phyloP scores from a whole-genome alignment of 2,113 vertebrate species.

The Tylochromis polylepis region DNA sequence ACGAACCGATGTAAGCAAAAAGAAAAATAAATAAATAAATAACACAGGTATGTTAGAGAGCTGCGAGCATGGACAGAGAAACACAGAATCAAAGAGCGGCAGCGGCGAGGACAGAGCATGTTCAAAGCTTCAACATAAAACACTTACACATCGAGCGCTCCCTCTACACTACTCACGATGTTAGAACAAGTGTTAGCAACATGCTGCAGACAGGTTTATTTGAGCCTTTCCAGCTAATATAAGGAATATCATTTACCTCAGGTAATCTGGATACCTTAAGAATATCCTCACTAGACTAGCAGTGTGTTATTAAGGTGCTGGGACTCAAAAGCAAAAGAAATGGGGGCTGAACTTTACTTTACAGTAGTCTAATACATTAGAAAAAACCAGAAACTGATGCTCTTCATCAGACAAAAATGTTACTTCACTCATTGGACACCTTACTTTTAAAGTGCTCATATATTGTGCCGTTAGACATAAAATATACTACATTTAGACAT shows the following conservation, averaged over 20 bases:
- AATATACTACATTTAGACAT: not conserved
- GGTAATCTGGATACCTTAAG: not conserved
- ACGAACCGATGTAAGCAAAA: slow-evolving; percentile 33
- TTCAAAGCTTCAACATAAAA: not conserved
- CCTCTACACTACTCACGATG: not conserved
- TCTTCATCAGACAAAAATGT: not conserved
- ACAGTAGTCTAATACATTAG: not conserved
- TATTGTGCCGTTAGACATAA: not conserved
- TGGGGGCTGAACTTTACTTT: not conserved
- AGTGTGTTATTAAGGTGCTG: not conserved
- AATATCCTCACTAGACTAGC: not conserved
- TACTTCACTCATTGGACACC: not conserved
- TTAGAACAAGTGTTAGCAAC: not conserved
- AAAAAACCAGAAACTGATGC: not conserved
- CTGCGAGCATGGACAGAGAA: slow-evolving; percentile 6
- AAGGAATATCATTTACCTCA: not conserved
- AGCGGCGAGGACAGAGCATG: not conserved
- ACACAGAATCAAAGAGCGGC: not conserved
- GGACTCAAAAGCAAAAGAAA: not conserved
- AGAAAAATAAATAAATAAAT: slow-evolving; percentile 18
- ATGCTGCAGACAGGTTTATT: not conserved
- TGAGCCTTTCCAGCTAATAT: not conserved
- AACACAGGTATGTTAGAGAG: slow-evolving; percentile 30
- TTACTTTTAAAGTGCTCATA: rapidly evolving
- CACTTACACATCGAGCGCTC: not conserved